Evolutionary conservation across 2,113 vertebrate species (phyloP).

Genomic region (Macquaria ambigua): DNA sequence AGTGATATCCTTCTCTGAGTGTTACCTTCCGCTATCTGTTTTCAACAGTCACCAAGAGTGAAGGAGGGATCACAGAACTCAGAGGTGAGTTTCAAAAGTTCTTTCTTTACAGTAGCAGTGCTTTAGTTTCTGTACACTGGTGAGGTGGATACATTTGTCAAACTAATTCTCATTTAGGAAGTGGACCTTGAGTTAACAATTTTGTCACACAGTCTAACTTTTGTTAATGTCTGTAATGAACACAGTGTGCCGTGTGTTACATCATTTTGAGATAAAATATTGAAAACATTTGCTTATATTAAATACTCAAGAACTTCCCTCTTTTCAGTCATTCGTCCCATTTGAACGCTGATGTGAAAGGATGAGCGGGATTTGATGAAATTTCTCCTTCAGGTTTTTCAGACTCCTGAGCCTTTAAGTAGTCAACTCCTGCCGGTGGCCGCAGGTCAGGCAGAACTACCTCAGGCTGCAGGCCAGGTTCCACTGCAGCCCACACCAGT

Average conservation of each 20-base stretch:
- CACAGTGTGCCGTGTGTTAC: background rate
- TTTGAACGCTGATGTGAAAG: background rate
- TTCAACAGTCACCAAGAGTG: conserved; percentile 94
- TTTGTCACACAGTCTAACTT: too few relatives aligned
- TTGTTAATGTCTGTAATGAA: background rate
- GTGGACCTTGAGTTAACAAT: background rate
- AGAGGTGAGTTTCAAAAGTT: conserved; percentile 86
- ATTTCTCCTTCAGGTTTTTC: conserved; percentile 85
- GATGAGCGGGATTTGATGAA: background rate
- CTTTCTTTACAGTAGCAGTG: background rate
- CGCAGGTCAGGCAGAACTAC: conserved; percentile 89
- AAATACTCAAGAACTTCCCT: background rate
- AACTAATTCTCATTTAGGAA: background rate
- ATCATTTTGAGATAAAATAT: background rate
- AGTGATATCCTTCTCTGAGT: conserved; percentile 16
- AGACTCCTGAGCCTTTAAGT: conserved; percentile 86
- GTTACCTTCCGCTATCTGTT: conserved; percentile 29
- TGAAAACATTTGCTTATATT: background rate
- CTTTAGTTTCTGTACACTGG: background rate
- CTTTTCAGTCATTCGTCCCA: too few relatives aligned
- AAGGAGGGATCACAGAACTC: conserved; percentile 92
- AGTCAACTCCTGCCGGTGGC: conserved; percentile 86
- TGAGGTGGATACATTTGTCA: background rate
- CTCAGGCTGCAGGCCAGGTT: conserved; percentile 89
- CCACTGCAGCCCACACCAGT: conserved; percentile 85